These are phyloP conservation scores for Triplophysa yarkandensis DNA, from an alignment of 2,797 vertebrate genomes.

Conservation along the genomic window DNA sequence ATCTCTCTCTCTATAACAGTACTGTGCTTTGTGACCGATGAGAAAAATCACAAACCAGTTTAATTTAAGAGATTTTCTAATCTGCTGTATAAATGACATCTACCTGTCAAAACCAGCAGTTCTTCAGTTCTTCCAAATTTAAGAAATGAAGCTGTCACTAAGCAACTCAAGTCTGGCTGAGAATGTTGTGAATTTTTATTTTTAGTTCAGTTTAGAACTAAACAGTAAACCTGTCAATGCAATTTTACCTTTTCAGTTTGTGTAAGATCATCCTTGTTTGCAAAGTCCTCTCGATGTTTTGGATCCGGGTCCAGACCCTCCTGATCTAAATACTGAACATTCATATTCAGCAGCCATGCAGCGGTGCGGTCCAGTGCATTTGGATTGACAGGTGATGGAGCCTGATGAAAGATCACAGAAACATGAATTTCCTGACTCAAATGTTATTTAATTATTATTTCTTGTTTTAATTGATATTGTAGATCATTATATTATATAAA, in stretches of 20 bases:
- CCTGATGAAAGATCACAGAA: conserved; percentile 75
- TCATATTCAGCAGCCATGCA: conserved; percentile 98
- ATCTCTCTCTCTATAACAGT: not conserved
- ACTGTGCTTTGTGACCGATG: conserved; percentile 6
- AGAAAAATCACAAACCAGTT: conserved; percentile 13
- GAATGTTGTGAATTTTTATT: not conserved
- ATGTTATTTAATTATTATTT: too few relatives aligned
- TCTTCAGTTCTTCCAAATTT: not conserved
- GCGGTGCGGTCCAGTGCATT: conserved; percentile 95
- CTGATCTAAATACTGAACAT: conserved; percentile 90
- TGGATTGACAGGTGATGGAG: conserved; percentile 91
- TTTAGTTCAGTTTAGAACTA: not conserved
- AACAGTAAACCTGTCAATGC: too few relatives aligned
- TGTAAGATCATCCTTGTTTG: conserved; percentile 86
- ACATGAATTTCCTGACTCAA: too few relatives aligned
- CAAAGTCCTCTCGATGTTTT: conserved; percentile 85
- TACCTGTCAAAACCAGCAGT: conserved; percentile 6
- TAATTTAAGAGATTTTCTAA: not conserved
- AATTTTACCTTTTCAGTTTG: conserved; percentile 95
- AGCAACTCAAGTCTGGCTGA: not conserved
- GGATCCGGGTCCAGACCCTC: conserved; percentile 89
- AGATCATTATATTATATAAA: too few relatives aligned
- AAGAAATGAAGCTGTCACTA: conserved; percentile 4
- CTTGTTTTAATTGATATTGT: too few relatives aligned
- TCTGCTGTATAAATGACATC: not conserved